These are phyloP conservation scores for Nothoprocta perdicaria DNA, from an alignment of 2,113 vertebrate species.

Conservation along the genomic window DNA sequence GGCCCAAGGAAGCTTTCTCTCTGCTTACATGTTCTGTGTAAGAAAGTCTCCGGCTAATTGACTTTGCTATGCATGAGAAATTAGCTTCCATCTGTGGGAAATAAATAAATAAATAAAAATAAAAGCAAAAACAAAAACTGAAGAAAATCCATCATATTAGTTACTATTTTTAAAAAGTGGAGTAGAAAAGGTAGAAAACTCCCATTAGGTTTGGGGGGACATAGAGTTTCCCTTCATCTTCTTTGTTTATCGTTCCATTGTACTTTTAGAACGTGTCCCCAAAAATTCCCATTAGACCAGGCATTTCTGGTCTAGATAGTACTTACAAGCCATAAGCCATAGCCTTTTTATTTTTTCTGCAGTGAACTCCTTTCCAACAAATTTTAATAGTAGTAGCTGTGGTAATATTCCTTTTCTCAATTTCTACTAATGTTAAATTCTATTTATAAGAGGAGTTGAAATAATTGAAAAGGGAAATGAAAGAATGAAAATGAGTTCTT, in stretches of 20 bases:
- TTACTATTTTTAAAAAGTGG: slow-evolving; percentile 1
- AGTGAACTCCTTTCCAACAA: neutral
- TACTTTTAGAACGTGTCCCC: neutral
- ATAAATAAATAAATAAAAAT: too few species aligned
- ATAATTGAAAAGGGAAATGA: neutral
- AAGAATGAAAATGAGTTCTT: neutral
- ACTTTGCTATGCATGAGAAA: neutral
- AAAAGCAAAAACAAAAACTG: too few species aligned
- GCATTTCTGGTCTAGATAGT: neutral
- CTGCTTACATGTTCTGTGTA: neutral
- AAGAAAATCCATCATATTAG: neutral
- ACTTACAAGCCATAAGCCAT: neutral
- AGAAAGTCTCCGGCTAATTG: neutral
- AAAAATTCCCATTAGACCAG: neutral
- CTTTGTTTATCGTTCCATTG: neutral
- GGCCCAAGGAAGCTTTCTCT: neutral
- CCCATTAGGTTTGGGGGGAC: neutral
- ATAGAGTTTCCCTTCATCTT: neutral
- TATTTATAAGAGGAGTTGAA: neutral
- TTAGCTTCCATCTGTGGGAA: neutral
- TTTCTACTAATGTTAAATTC: neutral
- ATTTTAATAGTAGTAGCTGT: neutral
- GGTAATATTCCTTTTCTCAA: neutral
- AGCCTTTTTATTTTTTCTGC: neutral
- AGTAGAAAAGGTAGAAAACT: neutral